These are phyloP conservation scores for Rosalia funebris DNA, from an alignment of 2,888 invertebrate genomes.

Conservation along the genomic window DNA sequence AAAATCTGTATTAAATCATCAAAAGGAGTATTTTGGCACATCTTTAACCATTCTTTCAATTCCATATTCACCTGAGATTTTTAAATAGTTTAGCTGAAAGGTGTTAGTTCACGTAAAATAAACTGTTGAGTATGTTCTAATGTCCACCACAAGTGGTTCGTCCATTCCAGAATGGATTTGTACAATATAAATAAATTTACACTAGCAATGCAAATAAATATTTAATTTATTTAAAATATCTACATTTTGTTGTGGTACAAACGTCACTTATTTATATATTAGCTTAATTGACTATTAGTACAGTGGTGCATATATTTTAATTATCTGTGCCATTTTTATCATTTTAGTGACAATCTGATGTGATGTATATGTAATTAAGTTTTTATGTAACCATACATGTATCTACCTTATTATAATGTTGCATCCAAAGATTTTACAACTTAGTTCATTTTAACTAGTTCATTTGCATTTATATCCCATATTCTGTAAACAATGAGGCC, in stretches of 20 bases:
- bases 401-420: not conserved
- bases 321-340: slow-evolving; percentile 3
- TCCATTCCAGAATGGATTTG: not conserved
- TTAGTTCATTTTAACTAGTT: slow-evolving; percentile 7
- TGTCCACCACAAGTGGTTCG: not conserved
- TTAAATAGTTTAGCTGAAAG: no score
- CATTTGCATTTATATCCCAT: not conserved
- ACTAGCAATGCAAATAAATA: not conserved
- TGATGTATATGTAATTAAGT: slow-evolving; percentile 11
- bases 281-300: slow-evolving; percentile 1
- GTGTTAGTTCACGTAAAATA: no score
- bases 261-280: slow-evolving; percentile 3
- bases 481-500: slow-evolving; percentile 20
- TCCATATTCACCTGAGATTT: no score
- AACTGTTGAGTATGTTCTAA: no score
- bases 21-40: no score
- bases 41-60: no score
- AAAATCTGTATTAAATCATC: no score
- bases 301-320: slow-evolving; percentile 1
- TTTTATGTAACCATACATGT: not conserved
- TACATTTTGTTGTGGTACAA: not conserved
- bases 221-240: no score
- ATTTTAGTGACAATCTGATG: slow-evolving; percentile 18
- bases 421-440: slow-evolving; percentile 16
- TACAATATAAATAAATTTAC: not conserved